These are phyloP conservation scores for Microctonus hyperodae DNA, from an alignment of 2,888 invertebrate species.

Conservation along the genomic window DNA sequence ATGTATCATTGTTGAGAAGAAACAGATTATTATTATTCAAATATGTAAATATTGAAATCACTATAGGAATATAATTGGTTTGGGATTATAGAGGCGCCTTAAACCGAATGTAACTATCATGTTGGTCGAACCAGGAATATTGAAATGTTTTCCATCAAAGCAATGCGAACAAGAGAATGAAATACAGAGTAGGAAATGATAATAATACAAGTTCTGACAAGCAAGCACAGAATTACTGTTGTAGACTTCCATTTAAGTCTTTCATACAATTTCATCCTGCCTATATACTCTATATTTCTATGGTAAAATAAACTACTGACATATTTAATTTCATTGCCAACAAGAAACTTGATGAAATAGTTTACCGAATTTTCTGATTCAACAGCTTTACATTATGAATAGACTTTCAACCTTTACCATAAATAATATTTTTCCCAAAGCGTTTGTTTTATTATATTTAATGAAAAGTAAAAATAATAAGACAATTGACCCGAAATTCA, in stretches of 20 bases:
- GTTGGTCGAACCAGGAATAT: neutral
- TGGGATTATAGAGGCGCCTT: too few species aligned
- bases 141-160: neutral
- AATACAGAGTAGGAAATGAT: neutral
- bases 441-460: neutral
- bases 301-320: slow-evolving; percentile 30
- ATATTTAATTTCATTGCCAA: slow-evolving; percentile 33
- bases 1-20: neutral
- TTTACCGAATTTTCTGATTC: neutral
- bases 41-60: too few species aligned
- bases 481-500: neutral
- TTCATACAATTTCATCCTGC: slow-evolving; percentile 21
- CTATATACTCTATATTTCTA: slow-evolving; percentile 26
- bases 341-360: slow-evolving; percentile 5
- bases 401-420: neutral
- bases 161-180: neutral
- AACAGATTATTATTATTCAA: too few species aligned
- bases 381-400: neutral
- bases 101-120: neutral
- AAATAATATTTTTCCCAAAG: neutral
- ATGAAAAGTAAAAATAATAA: neutral
- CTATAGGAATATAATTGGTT: too few species aligned
- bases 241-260: slow-evolving; percentile 13
- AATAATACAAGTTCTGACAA: neutral
- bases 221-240: slow-evolving; percentile 6